These are phyloP conservation scores for Chitala chitala DNA, from an alignment of 2,113 vertebrate genomes.

Conservation along the genomic window DNA sequence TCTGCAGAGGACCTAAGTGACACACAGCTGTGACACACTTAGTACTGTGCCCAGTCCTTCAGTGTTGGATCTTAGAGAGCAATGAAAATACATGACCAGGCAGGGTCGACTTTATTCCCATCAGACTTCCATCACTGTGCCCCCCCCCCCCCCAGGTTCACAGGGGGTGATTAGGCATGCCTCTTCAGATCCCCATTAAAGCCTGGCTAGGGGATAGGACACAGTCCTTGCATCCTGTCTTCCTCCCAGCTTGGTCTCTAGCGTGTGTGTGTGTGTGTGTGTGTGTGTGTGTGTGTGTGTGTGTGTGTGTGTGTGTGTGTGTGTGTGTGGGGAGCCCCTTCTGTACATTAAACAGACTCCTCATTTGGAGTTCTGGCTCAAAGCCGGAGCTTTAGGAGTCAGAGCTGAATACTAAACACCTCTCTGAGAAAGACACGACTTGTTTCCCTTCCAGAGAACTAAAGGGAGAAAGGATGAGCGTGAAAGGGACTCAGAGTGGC, in stretches of 20 bases:
- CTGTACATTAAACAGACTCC: neutral
- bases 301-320: too few species aligned
- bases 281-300: too few species aligned
- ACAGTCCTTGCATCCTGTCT: neutral
- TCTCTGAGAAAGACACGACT: conserved; percentile 25
- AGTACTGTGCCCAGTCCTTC: too few species aligned
- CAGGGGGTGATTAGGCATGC: conserved; percentile 38
- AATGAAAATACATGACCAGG: neutral
- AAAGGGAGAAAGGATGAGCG: conserved; percentile 29
- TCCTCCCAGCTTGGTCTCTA: neutral
- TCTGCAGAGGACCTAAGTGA: neutral
- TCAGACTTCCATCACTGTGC: conserved; percentile 6
- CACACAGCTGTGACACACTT: neutral
- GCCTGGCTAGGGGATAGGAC: conserved; percentile 13
- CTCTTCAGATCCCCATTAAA: conserved; percentile 40
- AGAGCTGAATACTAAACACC: conserved; percentile 35
- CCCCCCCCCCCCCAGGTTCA: conserved; percentile 19
- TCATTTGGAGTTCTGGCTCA: conserved; percentile 19
- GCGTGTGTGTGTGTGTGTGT: too few species aligned
- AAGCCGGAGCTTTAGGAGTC: conserved; percentile 24
- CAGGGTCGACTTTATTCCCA: conserved; percentile 27
- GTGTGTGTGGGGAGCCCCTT: neutral
- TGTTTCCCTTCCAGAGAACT: conserved; percentile 32
- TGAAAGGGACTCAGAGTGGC: conserved; percentile 9
- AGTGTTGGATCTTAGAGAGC: too few species aligned